Conservation (phyloP, 64 coral and sea anemone species). For the Trachythela sp. region DNA sequence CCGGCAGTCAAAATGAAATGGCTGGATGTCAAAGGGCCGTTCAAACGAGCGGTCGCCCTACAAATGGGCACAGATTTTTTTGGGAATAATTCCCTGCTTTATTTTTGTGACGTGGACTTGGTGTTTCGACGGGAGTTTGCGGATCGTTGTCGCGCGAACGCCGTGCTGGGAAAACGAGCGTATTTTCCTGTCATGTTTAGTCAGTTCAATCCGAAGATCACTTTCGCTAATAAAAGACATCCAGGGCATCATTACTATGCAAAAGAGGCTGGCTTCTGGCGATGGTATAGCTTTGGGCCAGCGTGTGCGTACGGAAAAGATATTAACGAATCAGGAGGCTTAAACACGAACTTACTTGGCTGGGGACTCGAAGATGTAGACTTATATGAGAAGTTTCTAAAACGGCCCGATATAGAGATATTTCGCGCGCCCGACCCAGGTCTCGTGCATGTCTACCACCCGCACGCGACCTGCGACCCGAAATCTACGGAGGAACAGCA, state of each 20-base stretch:
- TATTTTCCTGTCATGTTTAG: slow-evolving; percentile 18
- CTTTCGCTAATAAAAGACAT: not conserved
- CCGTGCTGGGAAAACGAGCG: not conserved
- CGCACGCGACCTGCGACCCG: not conserved
- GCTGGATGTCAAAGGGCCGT: not conserved
- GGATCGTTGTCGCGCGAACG: not conserved
- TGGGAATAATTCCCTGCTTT: not conserved
- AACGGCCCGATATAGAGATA: not conserved
- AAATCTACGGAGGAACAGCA: not conserved
- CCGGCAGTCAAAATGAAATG: slow-evolving; percentile 1
- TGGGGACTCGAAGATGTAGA: slow-evolving; percentile 10
- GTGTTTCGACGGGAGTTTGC: not conserved
- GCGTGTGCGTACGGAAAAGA: not conserved
- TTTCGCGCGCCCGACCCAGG: slow-evolving; percentile 4
- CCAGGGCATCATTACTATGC: not conserved
- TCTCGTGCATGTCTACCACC: slow-evolving; percentile 2
- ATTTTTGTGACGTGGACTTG: slow-evolving; percentile 2
- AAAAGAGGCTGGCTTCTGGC: not conserved
- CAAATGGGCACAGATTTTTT: not conserved
- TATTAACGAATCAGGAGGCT: not conserved
- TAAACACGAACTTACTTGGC: not conserved
- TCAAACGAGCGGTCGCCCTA: slow-evolving; percentile 1
- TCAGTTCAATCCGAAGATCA: not conserved
- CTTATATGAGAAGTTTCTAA: slow-evolving; percentile 1
- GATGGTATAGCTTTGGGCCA: slow-evolving; percentile 5